Conservation (phyloP, 2,888 invertebrate genomes). For the Pterobdella sp. region DNA sequence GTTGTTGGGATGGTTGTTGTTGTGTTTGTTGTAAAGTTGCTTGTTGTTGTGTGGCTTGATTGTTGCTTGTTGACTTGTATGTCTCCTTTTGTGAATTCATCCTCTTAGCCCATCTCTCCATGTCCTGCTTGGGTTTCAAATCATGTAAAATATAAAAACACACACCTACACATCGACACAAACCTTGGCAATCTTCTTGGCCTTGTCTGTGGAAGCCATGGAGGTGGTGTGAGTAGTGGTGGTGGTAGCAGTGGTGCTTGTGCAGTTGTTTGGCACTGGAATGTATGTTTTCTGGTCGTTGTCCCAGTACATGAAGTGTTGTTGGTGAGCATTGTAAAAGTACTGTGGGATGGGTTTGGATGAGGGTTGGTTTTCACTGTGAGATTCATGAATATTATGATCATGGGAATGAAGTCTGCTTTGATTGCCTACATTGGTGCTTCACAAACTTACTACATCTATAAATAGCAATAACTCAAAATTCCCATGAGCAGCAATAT, state of each 20-base stretch:
- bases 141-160: background rate
- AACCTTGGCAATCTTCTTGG: constrained; percentile 85
- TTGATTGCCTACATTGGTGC: no score
- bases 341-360: constrained; percentile 63
- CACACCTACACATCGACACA: background rate
- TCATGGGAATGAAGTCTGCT: no score
- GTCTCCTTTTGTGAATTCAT: constrained; percentile 80
- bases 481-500: no score
- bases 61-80: constrained; percentile 42
- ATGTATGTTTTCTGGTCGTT: constrained; percentile 51
- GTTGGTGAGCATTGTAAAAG: constrained; percentile 83
- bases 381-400: no score
- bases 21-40: background rate
- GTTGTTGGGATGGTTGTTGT: background rate
- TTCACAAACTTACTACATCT: no score
- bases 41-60: background rate
- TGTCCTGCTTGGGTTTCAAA: constrained; percentile 55
- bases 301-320: constrained; percentile 93
- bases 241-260: background rate
- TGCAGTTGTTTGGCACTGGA: constrained; percentile 38
- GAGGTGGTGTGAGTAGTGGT: background rate
- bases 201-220: constrained; percentile 68
- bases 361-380: no score
- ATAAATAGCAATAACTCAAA: no score
- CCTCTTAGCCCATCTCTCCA: constrained; percentile 91